A percentile compares a stretch with the other conserved stretches of the same genome.
These are phyloP conservation scores for Mus pahari DNA, from an alignment of 2,113 vertebrate species.

Conservation along the genomic window DNA sequence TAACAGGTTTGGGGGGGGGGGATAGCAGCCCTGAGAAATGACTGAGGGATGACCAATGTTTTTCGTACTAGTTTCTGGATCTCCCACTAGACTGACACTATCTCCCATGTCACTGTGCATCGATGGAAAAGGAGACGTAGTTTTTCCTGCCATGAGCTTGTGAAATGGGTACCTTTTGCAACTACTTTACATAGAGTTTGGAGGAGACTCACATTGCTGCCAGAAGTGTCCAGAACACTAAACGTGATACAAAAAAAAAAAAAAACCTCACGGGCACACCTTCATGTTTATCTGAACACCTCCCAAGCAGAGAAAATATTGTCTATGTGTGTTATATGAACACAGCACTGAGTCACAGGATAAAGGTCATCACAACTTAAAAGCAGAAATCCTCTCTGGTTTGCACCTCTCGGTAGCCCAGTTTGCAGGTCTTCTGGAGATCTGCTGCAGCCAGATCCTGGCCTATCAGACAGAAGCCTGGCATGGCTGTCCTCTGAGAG, in stretches of 20 bases:
- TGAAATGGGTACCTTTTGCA: not conserved
- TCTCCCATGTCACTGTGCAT: not conserved
- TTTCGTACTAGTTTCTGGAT: not conserved
- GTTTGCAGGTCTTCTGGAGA: too few relatives aligned
- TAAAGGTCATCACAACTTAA: not conserved
- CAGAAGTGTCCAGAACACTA: not conserved
- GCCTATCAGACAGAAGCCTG: too few relatives aligned
- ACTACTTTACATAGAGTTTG: not conserved
- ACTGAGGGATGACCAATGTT: not conserved
- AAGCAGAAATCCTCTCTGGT: not conserved
- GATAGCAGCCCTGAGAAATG: not conserved
- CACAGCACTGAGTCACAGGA: not conserved
- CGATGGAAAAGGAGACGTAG: not conserved
- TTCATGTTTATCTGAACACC: not conserved
- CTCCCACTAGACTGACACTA: not conserved
- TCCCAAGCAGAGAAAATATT: not conserved
- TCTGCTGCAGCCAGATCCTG: too few relatives aligned
- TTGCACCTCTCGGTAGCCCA: too few relatives aligned
- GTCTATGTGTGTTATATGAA: not conserved
- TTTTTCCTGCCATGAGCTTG: not conserved
- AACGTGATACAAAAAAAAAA: not conserved
- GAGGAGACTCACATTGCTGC: not conserved
- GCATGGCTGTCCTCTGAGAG: too few relatives aligned
- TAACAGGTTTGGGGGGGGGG: not conserved
- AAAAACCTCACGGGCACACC: not conserved